phyloP scores from a whole-genome alignment of 2,113 vertebrate species.

The Archocentrus centrarchus region DNA sequence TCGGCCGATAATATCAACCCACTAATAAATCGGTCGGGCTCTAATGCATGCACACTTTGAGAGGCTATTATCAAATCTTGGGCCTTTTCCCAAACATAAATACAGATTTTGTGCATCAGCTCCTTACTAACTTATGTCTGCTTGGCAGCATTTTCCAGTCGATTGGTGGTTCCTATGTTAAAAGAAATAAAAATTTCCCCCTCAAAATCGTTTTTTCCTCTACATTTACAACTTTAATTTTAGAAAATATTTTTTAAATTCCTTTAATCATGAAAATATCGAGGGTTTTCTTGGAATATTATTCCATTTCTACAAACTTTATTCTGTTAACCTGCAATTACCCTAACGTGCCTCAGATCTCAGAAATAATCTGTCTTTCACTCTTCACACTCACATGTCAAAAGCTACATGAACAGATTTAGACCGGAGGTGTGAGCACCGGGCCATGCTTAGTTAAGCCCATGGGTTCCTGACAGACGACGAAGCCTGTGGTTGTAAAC shows the following conservation, averaged over 20 bases:
- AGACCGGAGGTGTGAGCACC: neutral
- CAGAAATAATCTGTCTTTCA: neutral
- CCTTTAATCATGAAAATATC: neutral
- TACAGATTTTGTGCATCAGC: neutral
- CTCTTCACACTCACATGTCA: neutral
- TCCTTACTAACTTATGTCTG: rapidly evolving
- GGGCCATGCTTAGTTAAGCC: neutral
- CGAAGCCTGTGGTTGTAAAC: conserved; percentile 35
- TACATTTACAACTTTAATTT: neutral
- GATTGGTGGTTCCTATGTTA: no score
- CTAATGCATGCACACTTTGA: neutral
- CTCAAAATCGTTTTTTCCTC: no score
- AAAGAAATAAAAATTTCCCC: no score
- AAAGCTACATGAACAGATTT: neutral
- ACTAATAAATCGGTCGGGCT: neutral
- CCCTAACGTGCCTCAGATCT: neutral
- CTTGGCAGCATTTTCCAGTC: neutral
- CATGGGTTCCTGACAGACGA: conserved; percentile 24
- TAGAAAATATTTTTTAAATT: neutral
- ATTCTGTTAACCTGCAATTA: neutral
- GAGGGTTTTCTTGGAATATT: neutral
- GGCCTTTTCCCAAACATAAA: neutral
- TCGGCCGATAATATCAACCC: rapidly evolving
- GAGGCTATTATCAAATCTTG: neutral
- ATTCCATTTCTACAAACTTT: neutral